A percentile compares a stretch with the other conserved stretches of the same genome.
Evolutionary conservation across 37 sponge, comb jelly and placozoan genomes (phyloP).

Genomic region (Dysidea cf. avara): DNA sequence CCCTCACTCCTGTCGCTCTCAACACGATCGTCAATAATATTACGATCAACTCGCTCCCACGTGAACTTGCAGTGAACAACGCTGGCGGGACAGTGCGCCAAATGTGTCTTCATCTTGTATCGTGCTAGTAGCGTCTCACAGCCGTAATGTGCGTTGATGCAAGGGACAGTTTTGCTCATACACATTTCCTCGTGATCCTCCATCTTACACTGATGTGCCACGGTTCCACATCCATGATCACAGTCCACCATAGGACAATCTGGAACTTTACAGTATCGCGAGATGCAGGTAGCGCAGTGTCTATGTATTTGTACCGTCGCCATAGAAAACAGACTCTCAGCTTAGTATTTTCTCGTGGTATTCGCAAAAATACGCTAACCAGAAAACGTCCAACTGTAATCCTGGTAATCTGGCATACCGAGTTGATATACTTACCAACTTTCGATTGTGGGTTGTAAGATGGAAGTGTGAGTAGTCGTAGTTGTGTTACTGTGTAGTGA

Average conservation of each 20-base stretch:
- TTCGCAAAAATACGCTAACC: too few relatives aligned
- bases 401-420: too few relatives aligned
- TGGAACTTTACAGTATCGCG: neutral
- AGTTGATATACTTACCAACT: too few relatives aligned
- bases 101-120: neutral
- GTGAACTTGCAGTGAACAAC: constrained; percentile 1
- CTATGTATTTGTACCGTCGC: neutral
- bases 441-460: too few relatives aligned
- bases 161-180: neutral
- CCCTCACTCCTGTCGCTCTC: neutral
- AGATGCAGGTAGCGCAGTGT: constrained; percentile 9
- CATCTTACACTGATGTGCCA: constrained; percentile 13
- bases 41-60: constrained; percentile 1
- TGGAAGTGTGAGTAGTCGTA: too few relatives aligned
- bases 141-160: constrained; percentile 11
- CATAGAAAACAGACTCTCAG: too few relatives aligned
- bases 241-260: constrained; percentile 5
- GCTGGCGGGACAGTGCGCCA: constrained; percentile 30
- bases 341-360: too few relatives aligned
- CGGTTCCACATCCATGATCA: constrained; percentile 4
- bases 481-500: too few relatives aligned
- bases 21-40: neutral
- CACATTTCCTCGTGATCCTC: constrained; percentile 15
- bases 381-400: too few relatives aligned
- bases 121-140: neutral